Evolutionary conservation across 2,888 invertebrate species (phyloP), one percentile per base, ranked within the genome.

Genomic region (Drosophila kuntzei): DNA sequence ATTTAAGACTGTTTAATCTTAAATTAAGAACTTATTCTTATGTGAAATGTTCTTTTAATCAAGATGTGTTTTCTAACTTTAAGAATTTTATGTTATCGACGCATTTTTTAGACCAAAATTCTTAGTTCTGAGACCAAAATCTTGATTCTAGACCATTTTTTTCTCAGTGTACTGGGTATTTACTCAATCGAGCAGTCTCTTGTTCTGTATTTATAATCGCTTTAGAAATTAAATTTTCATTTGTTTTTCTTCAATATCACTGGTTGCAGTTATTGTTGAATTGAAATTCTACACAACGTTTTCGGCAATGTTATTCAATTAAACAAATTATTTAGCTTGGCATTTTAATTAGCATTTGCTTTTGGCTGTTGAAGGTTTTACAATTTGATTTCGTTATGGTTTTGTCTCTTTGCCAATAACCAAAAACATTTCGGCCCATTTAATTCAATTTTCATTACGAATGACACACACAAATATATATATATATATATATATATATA

Each of bases 401-500:
- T 44, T 41, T 29, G 22, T 22, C 27, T n/a, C 16, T 37, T 46
- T 12, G 29, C 20, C 39, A 41, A 60, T 41, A 59, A 53, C 60
- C 51, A 39, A 64, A 43, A 64, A 46, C 36, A 44, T 39, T 51
- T 65, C 59, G 39, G 25, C 25, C 27, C 37, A 39, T 60, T 65
- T 65, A 60, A 65, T 65, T 64, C 32, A 59, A 58, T 59, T 64
- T 64, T 47, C 59, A 59, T 64, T 65, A 39, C 44, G 37, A 59
- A 43, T 58, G 43, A 11, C 16, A 43, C 49, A 64, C 6, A 43
- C 9, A 36, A 22, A 32, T 11, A 44, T n/a, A 39, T n/a, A 37
- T 12, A 41, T 12, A 41, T 22, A 29, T 14, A 44, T 27, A 37
- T 25, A 39, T 25, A 43, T 25, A 41, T 22, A 50, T 34, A 50